Evolutionary conservation across 1,140 invertebrate genomes (phyloP), one percentile per base, ranked within the genome.

Genomic region (Paraescarpia echinospica): DNA sequence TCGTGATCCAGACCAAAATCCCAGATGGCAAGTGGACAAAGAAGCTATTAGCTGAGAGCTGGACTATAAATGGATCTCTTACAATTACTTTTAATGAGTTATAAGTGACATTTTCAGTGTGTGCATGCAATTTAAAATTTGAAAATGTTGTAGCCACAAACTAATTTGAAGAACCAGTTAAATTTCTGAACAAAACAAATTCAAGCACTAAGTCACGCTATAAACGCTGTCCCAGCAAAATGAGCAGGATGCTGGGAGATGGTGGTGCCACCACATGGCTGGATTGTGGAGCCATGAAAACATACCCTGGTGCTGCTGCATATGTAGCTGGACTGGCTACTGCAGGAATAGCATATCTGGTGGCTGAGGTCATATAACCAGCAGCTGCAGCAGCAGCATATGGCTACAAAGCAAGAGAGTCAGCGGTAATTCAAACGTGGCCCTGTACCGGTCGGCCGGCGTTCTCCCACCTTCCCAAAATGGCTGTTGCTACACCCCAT

Each of bases 281-380:
- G 27, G 59, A 77, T 18, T 77, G 18, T 77, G 59, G 59, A 77
- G 59, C 59, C 59, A 77, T 90, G 90, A 34, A 48, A 90, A 95
- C 97, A 96, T 96, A 97, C 97, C 97, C 97, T 94, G 97, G 97
- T 93, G 97, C 97, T 94, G 98, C 96, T 90, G 98, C 97, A 94
- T 97, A 97, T 93, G 97, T 97, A 94, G 98, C 96, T 90, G 98
- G 98, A 91, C 98, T 98, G 59, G 59, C 59, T 77, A 98, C 97
- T 91, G 98, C 94, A 92, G 95, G 95, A 34, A 96, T 94, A 91
- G 95, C 95, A 93, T 95, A 95, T 93, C 95, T 98, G 94, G 98
- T 98, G 88, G 97, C 97, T 48, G 95, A 93, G n/a, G 93, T 92
- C 91, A 98, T 98, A 95, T 97, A 98, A 94, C 96, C 95, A 91